These are phyloP conservation scores for Lontra canadensis DNA, from an alignment of 2,113 vertebrate genomes.

Conservation along the genomic window DNA sequence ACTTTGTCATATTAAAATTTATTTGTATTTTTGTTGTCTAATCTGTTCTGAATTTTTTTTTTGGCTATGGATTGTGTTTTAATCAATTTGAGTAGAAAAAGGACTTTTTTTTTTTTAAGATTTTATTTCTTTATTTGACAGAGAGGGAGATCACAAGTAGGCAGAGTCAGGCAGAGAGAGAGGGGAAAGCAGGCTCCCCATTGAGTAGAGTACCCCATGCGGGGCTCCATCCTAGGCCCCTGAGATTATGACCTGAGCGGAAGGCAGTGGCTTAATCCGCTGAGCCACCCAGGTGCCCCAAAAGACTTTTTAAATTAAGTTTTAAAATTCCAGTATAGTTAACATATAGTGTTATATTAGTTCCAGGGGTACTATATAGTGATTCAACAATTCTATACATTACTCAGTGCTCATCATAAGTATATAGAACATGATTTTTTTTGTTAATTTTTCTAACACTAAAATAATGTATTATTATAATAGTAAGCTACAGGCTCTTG, in stretches of 20 bases:
- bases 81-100: not conserved
- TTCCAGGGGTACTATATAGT: not conserved
- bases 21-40: not conserved
- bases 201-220: too few relatives aligned
- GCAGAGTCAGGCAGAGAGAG: too few relatives aligned
- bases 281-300: too few relatives aligned
- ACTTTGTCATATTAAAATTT: not conserved
- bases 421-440: not conserved
- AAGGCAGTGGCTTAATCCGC: too few relatives aligned
- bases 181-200: too few relatives aligned
- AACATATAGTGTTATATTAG: not conserved
- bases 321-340: not conserved
- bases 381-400: not conserved
- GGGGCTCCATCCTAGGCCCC: too few relatives aligned
- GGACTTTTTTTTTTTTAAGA: not conserved
- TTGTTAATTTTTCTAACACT: not conserved
- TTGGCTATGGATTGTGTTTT: not conserved
- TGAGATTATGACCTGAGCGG: too few relatives aligned
- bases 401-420: not conserved
- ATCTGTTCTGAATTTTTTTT: conserved; percentile 23
- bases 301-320: not conserved
- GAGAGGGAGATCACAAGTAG: too few relatives aligned
- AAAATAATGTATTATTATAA: not conserved
- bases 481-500: not conserved
- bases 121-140: too few relatives aligned